Percentiles rank a stretch among this genome's conserved stretches.
These are phyloP conservation scores for Lasioglossum oenotherae DNA, from an alignment of 2,888 invertebrate species.

Conservation along the genomic window DNA sequence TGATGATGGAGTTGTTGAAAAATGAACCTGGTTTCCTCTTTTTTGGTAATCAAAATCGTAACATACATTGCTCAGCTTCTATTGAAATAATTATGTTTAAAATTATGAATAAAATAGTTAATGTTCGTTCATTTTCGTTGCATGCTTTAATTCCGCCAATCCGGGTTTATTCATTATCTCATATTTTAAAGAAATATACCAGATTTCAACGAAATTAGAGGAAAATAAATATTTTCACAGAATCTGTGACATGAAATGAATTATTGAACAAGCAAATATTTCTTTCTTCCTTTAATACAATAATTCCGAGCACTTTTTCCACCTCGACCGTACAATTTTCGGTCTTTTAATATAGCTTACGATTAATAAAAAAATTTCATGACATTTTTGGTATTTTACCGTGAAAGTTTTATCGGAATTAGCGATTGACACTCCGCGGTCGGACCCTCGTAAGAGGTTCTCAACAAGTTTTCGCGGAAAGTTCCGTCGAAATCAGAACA, in stretches of 20 bases:
- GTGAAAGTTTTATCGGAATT: slow-evolving; percentile 9
- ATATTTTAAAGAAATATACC: not conserved
- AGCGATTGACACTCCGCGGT: slow-evolving; percentile 12
- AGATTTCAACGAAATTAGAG: not conserved
- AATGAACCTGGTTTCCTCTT: not conserved
- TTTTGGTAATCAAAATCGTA: not conserved
- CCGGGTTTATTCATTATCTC: not conserved
- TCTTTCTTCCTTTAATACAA: not conserved
- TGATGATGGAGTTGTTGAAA: not conserved
- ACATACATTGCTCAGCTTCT: not conserved
- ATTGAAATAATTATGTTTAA: not conserved
- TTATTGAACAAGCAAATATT: too few species aligned
- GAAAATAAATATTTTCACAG: not conserved
- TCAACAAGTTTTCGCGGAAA: slow-evolving; percentile 44
- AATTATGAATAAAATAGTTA: too few species aligned
- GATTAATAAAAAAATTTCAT: not conserved
- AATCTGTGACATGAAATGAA: not conserved
- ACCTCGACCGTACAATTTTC: not conserved
- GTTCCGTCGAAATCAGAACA: slow-evolving; percentile 39
- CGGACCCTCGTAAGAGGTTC: slow-evolving; percentile 49
- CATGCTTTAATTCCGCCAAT: not conserved
- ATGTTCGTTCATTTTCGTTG: not conserved
- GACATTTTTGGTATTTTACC: not conserved
- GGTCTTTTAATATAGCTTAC: not conserved
- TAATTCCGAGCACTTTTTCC: not conserved